Percentiles rank a stretch among this genome's conserved stretches.
These are phyloP conservation scores for Copsychus sechellarum DNA, from an alignment of 2,113 vertebrate genomes.

Conservation along the genomic window DNA sequence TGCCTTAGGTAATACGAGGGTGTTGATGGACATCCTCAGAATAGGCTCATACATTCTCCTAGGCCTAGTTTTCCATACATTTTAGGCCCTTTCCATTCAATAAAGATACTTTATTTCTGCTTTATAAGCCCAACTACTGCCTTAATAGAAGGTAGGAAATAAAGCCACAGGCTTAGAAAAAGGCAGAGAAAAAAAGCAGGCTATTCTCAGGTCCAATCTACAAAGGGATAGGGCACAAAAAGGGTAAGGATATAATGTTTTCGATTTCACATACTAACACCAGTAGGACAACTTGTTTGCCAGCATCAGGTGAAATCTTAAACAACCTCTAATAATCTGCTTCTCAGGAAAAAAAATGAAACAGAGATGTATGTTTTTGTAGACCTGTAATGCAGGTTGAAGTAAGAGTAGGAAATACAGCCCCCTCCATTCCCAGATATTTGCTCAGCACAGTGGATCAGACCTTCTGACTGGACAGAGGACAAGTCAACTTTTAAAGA, in stretches of 20 bases:
- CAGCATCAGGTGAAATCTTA: background rate
- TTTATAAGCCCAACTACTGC: background rate
- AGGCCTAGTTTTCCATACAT: background rate
- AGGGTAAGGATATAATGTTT: background rate
- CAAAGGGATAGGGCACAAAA: background rate
- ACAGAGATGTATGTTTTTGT: background rate
- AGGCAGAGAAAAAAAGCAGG: background rate
- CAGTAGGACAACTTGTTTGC: background rate
- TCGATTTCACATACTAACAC: background rate
- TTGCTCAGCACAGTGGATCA: background rate
- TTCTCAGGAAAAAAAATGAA: background rate
- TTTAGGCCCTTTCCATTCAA: background rate
- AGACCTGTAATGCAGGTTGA: background rate
- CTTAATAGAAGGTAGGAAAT: background rate
- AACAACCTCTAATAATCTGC: background rate
- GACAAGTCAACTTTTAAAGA: background rate
- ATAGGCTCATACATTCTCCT: background rate
- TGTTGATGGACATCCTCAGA: background rate
- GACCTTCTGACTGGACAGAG: background rate
- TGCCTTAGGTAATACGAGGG: background rate
- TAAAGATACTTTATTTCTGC: background rate
- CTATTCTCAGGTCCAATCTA: background rate
- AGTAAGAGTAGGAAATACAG: background rate
- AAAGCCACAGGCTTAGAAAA: background rate
- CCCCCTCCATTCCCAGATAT: rapidly evolving